Base-by-base conservation (phyloP, 2,797 vertebrate species). In the Tamandua tetradactyla region DNA sequence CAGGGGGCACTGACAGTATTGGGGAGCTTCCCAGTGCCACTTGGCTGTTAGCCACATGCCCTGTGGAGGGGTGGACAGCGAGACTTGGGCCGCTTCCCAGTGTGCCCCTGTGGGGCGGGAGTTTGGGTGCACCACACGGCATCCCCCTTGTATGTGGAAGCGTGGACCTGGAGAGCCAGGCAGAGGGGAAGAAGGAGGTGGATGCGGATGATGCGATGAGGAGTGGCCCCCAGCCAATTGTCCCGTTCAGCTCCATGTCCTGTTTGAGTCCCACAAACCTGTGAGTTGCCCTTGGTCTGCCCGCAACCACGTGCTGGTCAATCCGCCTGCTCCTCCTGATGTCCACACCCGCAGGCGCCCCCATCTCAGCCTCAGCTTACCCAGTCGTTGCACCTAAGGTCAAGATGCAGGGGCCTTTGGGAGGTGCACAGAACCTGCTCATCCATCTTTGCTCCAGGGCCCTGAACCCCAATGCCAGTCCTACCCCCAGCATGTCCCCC, bases 201-300 rank as follows among this genome's bases (percentile, higher is more conserved):
- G 98, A 98, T n/a, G 97, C 95, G 0, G 98, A 98, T 0, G 99
- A 99, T 14, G 83, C 98, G 32, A 98, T 96, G 1, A 98, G 98
- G 93, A 98, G 98, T 0, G 98, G 99, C 40, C 98, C 99, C 44
- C 99, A 98, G 35, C 99, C 99, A 55, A 99, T 99, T 93, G 98
- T 99, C 92, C 99, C 99, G 5, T 99, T 99, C 97, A 99, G 99
- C 42, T 99, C 99, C 96, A 99, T 99, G 99, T 99, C 99, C 96
- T 98, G 99, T 94, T 98, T 99, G 69, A 99, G 99, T 57, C 99
- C 99, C 82, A 98, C 98, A 79, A 99, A 99, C 80, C 99, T 99
- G 99, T 99, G 97, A 99, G 99, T 99, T n/a, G 84, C 18, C n/a
- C 47, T 40, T 44, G 2, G 12, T 15, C 22, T 0, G 32, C 27